Base-by-base conservation (phyloP, 2,888 invertebrate species). In the Trilocha varians region DNA sequence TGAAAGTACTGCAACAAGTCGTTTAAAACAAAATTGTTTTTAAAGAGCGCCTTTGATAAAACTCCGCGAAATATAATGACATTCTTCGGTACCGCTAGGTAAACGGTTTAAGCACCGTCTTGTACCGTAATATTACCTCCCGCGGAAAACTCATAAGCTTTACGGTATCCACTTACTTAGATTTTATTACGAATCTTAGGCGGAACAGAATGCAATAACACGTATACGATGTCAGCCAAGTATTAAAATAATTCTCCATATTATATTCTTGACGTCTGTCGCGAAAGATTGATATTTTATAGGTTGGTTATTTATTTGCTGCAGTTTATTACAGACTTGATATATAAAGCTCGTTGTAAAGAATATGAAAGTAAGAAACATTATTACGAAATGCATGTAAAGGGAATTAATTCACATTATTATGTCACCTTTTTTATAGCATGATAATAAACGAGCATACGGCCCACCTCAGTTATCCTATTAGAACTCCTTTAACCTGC, bases 101-200 rank as follows among this genome's bases (percentile, higher is more conserved):
- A 38, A 38, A 49, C 43, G 55, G 48, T 51, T 53, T 53, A 55
- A 62, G 57, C 54, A 59, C 46, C 48, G 57, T 65, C 59, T 62
- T 56, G 59, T 58, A 51, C 44, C 57, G 48, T 59, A 53, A 69
- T 71, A 74, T 70, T 63, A 61, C 64, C 57, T 59, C 55, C 52
- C 53, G 61, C 55, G 57, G 55, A 48, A 62, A 63, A 62, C 70
- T 70, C 65, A 67, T 70, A 70, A 70, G 62, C 55, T 65, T 60
- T 63, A 63, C 58, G 57, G 60, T 61, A 65, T 65, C 65, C 58
- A 62, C 60, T 66, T 64, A 61, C 61, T 67, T 61, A 65, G 57
- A 65, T 68, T 63, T 68, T 70, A 70, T 67, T 70, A 61, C 57
- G 61, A 62, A 60, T 57, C 55, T 55, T 53, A 58, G 55, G 52